A percentile compares a stretch with the other conserved stretches of the same genome.
Conservation (phyloP, 2,797 vertebrate genomes). For the Nasua narica region DNA sequence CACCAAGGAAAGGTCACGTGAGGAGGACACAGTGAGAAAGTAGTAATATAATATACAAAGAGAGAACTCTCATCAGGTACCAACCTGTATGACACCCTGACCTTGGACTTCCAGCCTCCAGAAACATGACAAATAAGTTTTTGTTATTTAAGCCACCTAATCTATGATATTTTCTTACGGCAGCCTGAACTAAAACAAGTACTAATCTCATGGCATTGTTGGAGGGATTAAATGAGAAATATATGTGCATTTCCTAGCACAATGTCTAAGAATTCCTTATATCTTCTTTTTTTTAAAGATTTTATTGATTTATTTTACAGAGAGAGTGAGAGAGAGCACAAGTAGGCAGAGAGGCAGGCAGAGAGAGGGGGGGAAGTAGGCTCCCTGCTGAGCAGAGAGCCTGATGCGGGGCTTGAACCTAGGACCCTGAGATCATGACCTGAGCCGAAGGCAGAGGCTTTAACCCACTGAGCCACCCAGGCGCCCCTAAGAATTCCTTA, state of each 20-base stretch:
- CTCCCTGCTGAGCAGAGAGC: too few relatives aligned
- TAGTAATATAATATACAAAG: background rate
- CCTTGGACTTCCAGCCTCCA: background rate
- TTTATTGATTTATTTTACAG: too few relatives aligned
- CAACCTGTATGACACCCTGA: background rate
- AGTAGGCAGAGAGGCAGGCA: too few relatives aligned
- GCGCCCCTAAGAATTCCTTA: background rate
- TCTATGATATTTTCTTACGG: background rate
- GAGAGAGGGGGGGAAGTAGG: too few relatives aligned
- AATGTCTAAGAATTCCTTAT: background rate
- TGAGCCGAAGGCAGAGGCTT: too few relatives aligned
- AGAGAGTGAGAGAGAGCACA: too few relatives aligned
- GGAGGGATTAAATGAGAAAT: background rate
- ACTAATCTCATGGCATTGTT: background rate
- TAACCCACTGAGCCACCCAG: too few relatives aligned
- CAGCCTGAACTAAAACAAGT: background rate
- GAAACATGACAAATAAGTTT: background rate
- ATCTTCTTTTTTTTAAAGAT: too few relatives aligned
- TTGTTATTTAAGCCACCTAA: background rate
- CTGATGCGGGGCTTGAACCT: too few relatives aligned
- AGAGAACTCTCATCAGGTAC: background rate
- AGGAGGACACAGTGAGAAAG: background rate
- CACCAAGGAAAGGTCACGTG: background rate
- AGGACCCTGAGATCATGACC: too few relatives aligned
- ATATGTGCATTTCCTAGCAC: background rate